phyloP scores from a whole-genome alignment of 92 coral and sea anemone species.

The Paragorgia papillata region DNA sequence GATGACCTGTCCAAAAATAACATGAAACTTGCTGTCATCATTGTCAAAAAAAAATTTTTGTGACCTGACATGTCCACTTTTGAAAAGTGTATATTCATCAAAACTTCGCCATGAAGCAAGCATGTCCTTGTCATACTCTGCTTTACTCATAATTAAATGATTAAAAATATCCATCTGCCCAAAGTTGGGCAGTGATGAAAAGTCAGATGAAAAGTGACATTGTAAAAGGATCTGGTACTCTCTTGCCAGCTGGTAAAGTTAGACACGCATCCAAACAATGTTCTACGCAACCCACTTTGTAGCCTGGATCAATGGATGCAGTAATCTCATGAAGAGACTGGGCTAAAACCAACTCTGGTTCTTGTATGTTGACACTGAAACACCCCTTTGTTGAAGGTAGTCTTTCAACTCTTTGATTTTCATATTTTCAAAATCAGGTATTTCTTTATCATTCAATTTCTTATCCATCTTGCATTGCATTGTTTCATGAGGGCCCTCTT shows the following conservation, averaged over 20 bases:
- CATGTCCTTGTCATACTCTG: constrained; percentile 65
- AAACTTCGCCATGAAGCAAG: constrained; percentile 70
- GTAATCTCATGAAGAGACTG: constrained; percentile 56
- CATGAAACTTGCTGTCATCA: constrained; percentile 56
- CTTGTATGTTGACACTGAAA: constrained; percentile 59
- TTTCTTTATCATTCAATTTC: too few relatives aligned
- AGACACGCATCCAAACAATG: too few relatives aligned
- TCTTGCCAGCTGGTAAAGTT: too few relatives aligned
- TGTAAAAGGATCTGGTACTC: constrained; percentile 64
- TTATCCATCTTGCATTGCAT: too few relatives aligned
- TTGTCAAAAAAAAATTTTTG: constrained; percentile 48
- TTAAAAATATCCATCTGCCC: constrained; percentile 72
- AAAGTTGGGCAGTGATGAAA: constrained; percentile 70
- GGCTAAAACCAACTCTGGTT: constrained; percentile 66
- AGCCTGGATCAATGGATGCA: constrained; percentile 58
- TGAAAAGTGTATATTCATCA: constrained; percentile 64
- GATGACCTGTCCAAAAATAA: too few relatives aligned
- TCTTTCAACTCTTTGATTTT: constrained; percentile 53
- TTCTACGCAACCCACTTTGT: too few relatives aligned
- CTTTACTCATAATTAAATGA: constrained; percentile 67
- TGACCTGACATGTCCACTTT: constrained; percentile 61
- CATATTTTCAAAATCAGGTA: too few relatives aligned
- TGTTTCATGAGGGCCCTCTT: too few relatives aligned
- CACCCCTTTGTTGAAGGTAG: constrained; percentile 58
- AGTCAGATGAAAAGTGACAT: constrained; percentile 70